These are phyloP conservation scores for Epiperipatus broadwayi DNA, from an alignment of 2,888 invertebrate genomes.

Conservation along the genomic window DNA sequence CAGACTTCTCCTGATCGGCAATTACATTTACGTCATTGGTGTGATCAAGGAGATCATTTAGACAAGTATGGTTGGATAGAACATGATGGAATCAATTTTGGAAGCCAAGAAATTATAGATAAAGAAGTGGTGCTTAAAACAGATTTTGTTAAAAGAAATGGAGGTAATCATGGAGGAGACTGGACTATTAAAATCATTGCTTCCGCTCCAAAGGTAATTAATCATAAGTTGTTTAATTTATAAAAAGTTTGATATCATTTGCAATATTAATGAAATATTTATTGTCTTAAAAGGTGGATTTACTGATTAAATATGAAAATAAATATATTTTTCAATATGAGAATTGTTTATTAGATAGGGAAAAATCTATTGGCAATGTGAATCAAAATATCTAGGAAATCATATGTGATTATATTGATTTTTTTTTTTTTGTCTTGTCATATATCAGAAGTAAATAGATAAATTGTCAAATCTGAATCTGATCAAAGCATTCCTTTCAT, in stretches of 20 bases:
- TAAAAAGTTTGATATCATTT: slow-evolving; percentile 32
- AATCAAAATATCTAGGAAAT: too few relatives aligned
- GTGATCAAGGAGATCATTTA: slow-evolving; percentile 64
- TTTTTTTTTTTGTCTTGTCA: too few relatives aligned
- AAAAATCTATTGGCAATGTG: too few relatives aligned
- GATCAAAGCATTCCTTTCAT: too few relatives aligned
- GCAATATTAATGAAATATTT: too few relatives aligned
- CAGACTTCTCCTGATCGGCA: slow-evolving; percentile 55
- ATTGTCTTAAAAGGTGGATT: too few relatives aligned
- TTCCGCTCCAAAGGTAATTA: slow-evolving; percentile 34
- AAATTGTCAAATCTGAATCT: too few relatives aligned
- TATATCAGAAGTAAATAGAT: too few relatives aligned
- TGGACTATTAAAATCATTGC: slow-evolving; percentile 71
- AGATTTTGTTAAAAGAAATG: slow-evolving; percentile 64
- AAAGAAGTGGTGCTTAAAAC: slow-evolving; percentile 54
- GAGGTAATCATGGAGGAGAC: slow-evolving; percentile 65
- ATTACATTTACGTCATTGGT: slow-evolving; percentile 51
- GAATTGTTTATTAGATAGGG: too few relatives aligned
- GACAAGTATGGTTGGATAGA: slow-evolving; percentile 69
- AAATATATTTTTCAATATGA: too few relatives aligned
- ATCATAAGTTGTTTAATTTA: slow-evolving; percentile 34
- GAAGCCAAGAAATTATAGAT: slow-evolving; percentile 70
- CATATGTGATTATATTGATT: too few relatives aligned
- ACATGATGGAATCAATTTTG: slow-evolving; percentile 81
- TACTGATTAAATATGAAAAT: too few relatives aligned